Conservation (phyloP, 1,140 invertebrate species). For the Idris sp. region DNA sequence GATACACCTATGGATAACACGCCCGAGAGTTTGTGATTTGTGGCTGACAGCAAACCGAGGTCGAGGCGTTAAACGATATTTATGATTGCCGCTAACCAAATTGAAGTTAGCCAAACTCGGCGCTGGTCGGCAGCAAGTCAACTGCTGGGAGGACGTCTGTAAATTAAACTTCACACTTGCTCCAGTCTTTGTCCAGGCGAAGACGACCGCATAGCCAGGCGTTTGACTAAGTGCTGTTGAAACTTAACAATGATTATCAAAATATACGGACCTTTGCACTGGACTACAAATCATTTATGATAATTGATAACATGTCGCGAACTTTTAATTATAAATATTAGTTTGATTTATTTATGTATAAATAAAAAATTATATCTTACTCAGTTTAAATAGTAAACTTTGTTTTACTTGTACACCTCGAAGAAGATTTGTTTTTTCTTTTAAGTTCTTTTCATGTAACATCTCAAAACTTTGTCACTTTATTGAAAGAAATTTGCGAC, state of each 20-base stretch:
- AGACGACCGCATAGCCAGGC: slow-evolving; percentile 48
- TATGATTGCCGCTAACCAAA: slow-evolving; percentile 59
- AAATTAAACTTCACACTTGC: slow-evolving; percentile 54
- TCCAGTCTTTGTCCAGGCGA: slow-evolving; percentile 44
- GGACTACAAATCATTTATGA: slow-evolving; percentile 17
- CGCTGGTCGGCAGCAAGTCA: slow-evolving; percentile 25
- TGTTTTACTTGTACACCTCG: no score
- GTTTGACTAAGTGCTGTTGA: slow-evolving; percentile 45
- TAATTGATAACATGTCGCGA: no score
- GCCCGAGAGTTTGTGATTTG: slow-evolving; percentile 59
- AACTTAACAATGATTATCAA: slow-evolving; percentile 25
- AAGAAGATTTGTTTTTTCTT: no score
- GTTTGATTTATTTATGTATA: no score
- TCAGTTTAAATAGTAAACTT: no score
- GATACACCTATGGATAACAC: slow-evolving; percentile 61
- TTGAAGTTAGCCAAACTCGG: slow-evolving; percentile 59
- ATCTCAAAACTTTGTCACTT: no score
- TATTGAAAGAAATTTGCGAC: no score
- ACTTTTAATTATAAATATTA: no score
- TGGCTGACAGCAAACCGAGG: slow-evolving; percentile 59
- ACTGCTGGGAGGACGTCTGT: slow-evolving; percentile 38
- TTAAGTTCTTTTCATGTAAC: no score
- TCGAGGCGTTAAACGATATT: slow-evolving; percentile 64
- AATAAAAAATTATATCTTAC: no score
- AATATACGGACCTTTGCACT: slow-evolving; percentile 24